These are phyloP conservation scores for Betta splendens DNA, from an alignment of 2,797 vertebrate species.

Conservation along the genomic window DNA sequence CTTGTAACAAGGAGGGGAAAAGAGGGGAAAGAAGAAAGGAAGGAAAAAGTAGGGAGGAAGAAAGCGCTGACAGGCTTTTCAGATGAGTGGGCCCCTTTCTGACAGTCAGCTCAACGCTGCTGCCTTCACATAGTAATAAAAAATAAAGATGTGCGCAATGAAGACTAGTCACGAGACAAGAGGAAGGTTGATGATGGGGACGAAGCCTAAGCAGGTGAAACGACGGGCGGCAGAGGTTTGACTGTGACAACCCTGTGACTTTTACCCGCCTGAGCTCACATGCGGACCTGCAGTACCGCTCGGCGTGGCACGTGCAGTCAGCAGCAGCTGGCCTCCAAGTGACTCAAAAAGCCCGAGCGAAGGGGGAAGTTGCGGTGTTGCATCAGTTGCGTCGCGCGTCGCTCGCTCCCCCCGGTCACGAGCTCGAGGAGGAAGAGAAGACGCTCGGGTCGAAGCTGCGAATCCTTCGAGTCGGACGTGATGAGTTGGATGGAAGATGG, in stretches of 20 bases:
- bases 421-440: constrained; percentile 41
- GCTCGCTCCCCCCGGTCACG: constrained; percentile 42
- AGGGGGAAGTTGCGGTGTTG: constrained; percentile 58
- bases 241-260: constrained; percentile 24
- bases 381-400: constrained; percentile 24
- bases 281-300: constrained; percentile 24
- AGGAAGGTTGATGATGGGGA: not conserved
- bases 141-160: constrained; percentile 21
- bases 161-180: constrained; percentile 31
- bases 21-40: constrained; percentile 20
- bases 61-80: constrained; percentile 59
- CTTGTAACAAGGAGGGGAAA: constrained; percentile 44
- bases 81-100: constrained; percentile 48
- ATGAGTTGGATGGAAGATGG: not conserved
- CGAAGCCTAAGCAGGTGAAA: not conserved
- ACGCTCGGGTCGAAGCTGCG: constrained; percentile 14
- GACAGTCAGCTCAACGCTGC: constrained; percentile 27
- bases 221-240: not conserved
- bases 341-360: constrained; percentile 57
- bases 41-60: constrained; percentile 25
- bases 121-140: constrained; percentile 28
- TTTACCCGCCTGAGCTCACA: constrained; percentile 38
- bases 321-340: constrained; percentile 29
- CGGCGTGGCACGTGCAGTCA: constrained; percentile 45
- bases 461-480: too few relatives aligned